Conservation (phyloP, 2,888 invertebrate genomes). For the Spodoptera littoralis region DNA sequence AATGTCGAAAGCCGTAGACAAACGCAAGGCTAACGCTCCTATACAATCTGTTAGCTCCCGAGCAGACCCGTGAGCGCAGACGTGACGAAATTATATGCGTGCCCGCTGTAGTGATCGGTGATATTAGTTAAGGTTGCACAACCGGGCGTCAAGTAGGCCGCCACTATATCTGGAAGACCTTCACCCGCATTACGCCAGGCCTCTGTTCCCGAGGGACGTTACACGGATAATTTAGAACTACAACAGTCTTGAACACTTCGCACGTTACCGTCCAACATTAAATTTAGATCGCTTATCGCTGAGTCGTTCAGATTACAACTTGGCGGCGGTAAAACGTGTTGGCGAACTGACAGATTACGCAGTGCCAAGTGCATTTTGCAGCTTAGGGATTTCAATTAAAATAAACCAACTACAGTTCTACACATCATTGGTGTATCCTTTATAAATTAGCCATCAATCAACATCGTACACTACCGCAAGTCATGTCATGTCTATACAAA, state of each 20-base stretch:
- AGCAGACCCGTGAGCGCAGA: constrained; percentile 52
- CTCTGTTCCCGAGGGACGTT: constrained; percentile 74
- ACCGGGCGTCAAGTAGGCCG: constrained; percentile 77
- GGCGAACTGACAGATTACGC: constrained; percentile 50
- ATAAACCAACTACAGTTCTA: constrained; percentile 26
- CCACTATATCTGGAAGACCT: constrained; percentile 85
- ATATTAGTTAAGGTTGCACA: constrained; percentile 75
- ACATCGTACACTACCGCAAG: constrained; percentile 16
- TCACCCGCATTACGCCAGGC: constrained; percentile 79
- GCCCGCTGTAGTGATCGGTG: constrained; percentile 59
- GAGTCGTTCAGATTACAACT: constrained; percentile 48
- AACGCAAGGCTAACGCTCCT: constrained; percentile 57
- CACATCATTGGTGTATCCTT: constrained; percentile 12
- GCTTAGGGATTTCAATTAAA: constrained; percentile 26
- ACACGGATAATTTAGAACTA: constrained; percentile 59
- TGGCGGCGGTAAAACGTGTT: constrained; percentile 53
- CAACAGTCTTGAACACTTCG: constrained; percentile 40
- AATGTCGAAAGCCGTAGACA: constrained; percentile 24
- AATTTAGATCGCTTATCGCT: constrained; percentile 52
- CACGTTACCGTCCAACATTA: constrained; percentile 35
- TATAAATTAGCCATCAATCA: constrained; percentile 26
- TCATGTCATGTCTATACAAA: constrained; percentile 43
- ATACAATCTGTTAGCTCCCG: constrained; percentile 58
- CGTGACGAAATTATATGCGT: constrained; percentile 71
- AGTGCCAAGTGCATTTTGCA: constrained; percentile 55